Conservation (phyloP, 2,113 vertebrate species). For the Gnathonemus echidnorhynchus region DNA sequence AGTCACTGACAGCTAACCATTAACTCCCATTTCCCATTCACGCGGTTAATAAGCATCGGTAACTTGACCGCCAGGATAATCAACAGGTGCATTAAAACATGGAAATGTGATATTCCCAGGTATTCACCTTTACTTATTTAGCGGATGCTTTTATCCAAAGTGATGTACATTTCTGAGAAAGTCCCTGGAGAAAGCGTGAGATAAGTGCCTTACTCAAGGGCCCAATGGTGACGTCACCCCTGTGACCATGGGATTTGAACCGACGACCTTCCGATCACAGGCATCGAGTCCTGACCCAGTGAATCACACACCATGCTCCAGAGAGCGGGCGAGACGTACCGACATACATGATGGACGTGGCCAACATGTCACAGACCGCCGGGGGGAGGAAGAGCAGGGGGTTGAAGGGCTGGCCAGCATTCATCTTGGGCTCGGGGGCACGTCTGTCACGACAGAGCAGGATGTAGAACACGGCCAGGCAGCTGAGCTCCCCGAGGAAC, state of each 20-base stretch:
- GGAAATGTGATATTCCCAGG: not conserved
- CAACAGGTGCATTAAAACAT: not conserved
- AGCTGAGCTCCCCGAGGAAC: slow-evolving; percentile 86
- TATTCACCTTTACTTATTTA: not conserved
- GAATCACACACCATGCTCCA: not conserved
- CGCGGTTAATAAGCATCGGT: not conserved
- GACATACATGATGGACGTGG: slow-evolving; percentile 90
- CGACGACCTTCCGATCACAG: not conserved
- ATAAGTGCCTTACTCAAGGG: not conserved
- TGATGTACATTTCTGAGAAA: not conserved
- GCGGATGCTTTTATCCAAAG: not conserved
- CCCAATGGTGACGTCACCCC: not conserved
- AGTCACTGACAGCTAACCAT: not conserved
- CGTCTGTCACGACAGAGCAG: slow-evolving; percentile 60
- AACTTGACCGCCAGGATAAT: not conserved
- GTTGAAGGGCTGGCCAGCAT: slow-evolving; percentile 66
- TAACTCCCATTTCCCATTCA: not conserved
- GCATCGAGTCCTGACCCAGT: not conserved
- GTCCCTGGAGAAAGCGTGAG: not conserved
- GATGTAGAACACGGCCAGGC: slow-evolving; percentile 75
- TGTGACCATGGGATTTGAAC: not conserved
- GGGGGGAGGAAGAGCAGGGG: slow-evolving; percentile 80
- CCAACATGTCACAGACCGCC: slow-evolving; percentile 84
- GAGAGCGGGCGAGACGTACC: slow-evolving; percentile 62
- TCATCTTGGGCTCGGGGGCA: slow-evolving; percentile 55